These are phyloP conservation scores for Microplitis mediator DNA, from an alignment of 1,140 invertebrate species.

Conservation along the genomic window DNA sequence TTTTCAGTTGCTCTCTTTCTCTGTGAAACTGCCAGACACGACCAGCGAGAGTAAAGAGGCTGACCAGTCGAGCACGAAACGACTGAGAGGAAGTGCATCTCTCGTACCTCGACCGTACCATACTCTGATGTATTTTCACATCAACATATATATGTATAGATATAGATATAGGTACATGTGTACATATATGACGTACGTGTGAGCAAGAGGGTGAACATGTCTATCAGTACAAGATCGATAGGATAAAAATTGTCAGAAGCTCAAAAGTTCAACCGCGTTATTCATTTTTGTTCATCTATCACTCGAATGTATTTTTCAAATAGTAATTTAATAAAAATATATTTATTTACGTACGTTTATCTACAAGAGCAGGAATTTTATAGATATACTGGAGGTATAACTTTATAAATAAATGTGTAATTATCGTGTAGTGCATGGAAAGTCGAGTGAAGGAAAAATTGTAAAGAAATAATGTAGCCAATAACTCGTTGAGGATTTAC, in stretches of 20 bases:
- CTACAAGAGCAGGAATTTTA: too few relatives aligned
- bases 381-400: not conserved
- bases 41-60: not conserved
- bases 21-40: not conserved
- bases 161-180: not conserved
- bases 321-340: too few relatives aligned
- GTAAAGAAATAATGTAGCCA: conserved; percentile 37
- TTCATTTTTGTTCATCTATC: not conserved
- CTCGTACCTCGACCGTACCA: not conserved
- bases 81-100: conserved; percentile 18
- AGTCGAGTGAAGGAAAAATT: conserved; percentile 25
- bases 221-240: not conserved
- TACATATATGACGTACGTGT: not conserved
- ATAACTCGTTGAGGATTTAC: conserved; percentile 48
- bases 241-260: not conserved
- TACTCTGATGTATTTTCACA: conserved; percentile 23
- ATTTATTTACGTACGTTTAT: too few relatives aligned
- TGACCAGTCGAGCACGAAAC: conserved; percentile 20
- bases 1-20: not conserved
- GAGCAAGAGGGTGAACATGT: not conserved
- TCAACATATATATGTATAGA: not conserved
- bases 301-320: too few relatives aligned
- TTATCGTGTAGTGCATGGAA: not conserved
- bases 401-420: not conserved
- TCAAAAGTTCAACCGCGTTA: not conserved